A percentile compares a stretch with the other conserved stretches of the same genome.
Conservation (phyloP, 2,888 invertebrate species). For the Pasiphila rectangulata region DNA sequence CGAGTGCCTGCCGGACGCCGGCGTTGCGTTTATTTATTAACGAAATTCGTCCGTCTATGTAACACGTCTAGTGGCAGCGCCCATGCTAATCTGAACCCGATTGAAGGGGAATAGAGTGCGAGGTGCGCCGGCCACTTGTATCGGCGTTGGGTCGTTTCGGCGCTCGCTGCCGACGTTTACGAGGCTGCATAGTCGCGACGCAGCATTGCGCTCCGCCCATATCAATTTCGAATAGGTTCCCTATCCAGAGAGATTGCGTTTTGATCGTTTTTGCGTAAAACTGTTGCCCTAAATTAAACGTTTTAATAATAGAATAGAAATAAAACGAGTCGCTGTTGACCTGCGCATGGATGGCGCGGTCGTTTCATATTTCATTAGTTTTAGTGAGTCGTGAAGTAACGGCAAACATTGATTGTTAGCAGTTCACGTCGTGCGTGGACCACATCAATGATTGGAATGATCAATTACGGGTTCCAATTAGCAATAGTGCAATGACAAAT, state of each 20-base stretch:
- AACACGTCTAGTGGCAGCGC: slow-evolving; percentile 49
- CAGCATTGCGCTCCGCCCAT: slow-evolving; percentile 74
- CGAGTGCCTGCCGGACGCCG: slow-evolving; percentile 54
- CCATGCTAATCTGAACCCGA: slow-evolving; percentile 41
- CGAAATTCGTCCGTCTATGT: slow-evolving; percentile 74
- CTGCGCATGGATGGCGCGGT: slow-evolving; percentile 47
- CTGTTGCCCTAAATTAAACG: slow-evolving; percentile 79
- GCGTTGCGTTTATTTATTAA: slow-evolving; percentile 79
- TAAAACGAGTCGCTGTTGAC: slow-evolving; percentile 66
- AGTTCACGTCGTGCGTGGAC: slow-evolving; percentile 39
- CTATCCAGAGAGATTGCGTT: slow-evolving; percentile 75
- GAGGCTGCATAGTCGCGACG: slow-evolving; percentile 73
- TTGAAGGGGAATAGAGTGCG: slow-evolving; percentile 43
- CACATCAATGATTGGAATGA: slow-evolving; percentile 52
- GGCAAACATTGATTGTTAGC: slow-evolving; percentile 48
- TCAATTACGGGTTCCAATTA: slow-evolving; percentile 73
- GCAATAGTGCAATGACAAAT: slow-evolving; percentile 73
- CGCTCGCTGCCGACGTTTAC: slow-evolving; percentile 62
- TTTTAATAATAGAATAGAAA: slow-evolving; percentile 78
- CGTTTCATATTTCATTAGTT: slow-evolving; percentile 63
- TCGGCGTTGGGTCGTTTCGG: slow-evolving; percentile 48
- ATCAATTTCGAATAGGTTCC: slow-evolving; percentile 80
- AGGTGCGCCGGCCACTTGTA: slow-evolving; percentile 31
- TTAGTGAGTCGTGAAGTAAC: slow-evolving; percentile 51
- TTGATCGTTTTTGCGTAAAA: slow-evolving; percentile 78